A percentile compares a stretch with the other conserved stretches of the same genome.
phyloP scores from a whole-genome alignment of 1,140 invertebrate species.

The Lordiphosa clarofinis region DNA sequence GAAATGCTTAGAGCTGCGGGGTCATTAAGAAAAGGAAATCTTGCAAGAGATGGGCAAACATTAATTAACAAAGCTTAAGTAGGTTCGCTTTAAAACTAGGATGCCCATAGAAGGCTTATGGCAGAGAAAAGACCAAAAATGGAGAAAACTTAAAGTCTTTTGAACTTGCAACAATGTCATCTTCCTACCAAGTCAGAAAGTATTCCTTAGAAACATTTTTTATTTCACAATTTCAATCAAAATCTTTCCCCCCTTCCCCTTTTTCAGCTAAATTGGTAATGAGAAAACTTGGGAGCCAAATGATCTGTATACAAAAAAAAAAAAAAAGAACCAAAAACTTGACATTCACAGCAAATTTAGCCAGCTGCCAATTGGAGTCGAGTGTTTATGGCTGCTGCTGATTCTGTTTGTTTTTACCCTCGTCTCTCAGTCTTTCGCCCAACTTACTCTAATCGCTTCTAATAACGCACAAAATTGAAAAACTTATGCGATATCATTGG shows the following conservation, averaged over 20 bases:
- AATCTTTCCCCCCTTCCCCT: too few relatives aligned
- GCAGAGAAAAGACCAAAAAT: too few relatives aligned
- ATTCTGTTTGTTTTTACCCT: slow-evolving; percentile 24
- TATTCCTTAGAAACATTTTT: too few relatives aligned
- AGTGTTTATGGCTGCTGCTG: slow-evolving; percentile 52
- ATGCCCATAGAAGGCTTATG: too few relatives aligned
- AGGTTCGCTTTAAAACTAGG: too few relatives aligned
- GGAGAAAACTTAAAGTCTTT: too few relatives aligned
- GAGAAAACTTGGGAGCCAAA: neutral
- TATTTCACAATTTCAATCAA: too few relatives aligned
- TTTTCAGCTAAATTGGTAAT: too few relatives aligned
- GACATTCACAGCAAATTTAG: slow-evolving; percentile 46
- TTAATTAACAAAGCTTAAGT: too few relatives aligned
- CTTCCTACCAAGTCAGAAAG: too few relatives aligned
- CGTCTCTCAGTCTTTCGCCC: neutral
- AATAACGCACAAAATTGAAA: slow-evolving; percentile 79
- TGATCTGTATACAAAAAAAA: neutral
- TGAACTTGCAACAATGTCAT: too few relatives aligned
- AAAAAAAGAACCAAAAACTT: slow-evolving; percentile 13
- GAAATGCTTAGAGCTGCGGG: slow-evolving; percentile 44
- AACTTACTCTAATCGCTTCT: slow-evolving; percentile 72
- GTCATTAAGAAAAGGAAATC: slow-evolving; percentile 49
- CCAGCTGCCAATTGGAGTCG: slow-evolving; percentile 52
- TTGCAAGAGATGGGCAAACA: neutral
- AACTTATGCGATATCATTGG: slow-evolving; percentile 77